These are phyloP conservation scores for Aspidapion aeneum DNA, from an alignment of 2,888 invertebrate genomes.

Conservation along the genomic window DNA sequence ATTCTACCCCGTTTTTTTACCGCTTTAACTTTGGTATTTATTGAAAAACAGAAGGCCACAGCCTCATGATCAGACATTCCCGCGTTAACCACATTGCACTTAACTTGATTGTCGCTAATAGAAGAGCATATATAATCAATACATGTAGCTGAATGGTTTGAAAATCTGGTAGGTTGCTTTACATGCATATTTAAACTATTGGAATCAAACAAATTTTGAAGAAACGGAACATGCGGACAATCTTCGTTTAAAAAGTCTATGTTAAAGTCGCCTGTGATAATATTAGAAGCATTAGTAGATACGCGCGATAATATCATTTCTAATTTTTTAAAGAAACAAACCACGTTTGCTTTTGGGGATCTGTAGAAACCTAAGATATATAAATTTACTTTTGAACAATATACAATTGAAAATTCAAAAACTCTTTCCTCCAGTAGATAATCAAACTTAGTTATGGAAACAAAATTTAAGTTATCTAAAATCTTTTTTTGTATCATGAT, in stretches of 20 bases:
- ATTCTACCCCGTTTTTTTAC: neutral
- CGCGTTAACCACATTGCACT: neutral
- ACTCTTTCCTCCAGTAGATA: constrained; percentile 2
- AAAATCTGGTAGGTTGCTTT: constrained; percentile 2
- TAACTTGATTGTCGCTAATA: constrained; percentile 1
- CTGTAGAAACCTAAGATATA: constrained; percentile 2
- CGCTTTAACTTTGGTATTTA: neutral
- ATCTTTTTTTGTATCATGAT: neutral
- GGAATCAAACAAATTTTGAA: constrained; percentile 1
- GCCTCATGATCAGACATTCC: neutral
- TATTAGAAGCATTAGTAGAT: neutral
- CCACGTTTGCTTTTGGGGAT: neutral
- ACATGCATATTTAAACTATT: constrained; percentile 2
- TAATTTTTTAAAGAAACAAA: neutral
- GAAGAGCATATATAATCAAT: constrained; percentile 7
- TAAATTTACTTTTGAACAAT: constrained; percentile 3
- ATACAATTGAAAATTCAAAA: constrained; percentile 5
- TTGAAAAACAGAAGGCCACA: neutral
- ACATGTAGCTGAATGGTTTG: neutral
- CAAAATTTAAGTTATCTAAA: constrained; percentile 1
- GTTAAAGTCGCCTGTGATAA: neutral
- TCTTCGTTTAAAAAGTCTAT: neutral
- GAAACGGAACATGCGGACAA: neutral
- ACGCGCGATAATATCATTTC: neutral
- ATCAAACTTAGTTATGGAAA: neutral